phyloP scores from a whole-genome alignment of 2,797 vertebrate species.

The Myotis pilosus region DNA sequence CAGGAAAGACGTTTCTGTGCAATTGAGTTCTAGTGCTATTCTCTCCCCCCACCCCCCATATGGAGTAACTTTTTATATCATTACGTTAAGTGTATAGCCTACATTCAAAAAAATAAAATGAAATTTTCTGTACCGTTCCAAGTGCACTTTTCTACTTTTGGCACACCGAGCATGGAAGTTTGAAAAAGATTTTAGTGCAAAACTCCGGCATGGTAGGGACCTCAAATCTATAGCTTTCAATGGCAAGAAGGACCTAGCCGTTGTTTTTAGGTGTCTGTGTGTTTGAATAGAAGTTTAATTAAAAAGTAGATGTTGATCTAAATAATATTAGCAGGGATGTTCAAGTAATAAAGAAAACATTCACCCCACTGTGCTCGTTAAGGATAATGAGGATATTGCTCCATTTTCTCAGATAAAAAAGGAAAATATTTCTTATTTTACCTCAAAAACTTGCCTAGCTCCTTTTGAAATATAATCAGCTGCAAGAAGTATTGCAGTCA shows the following conservation, averaged over 20 bases:
- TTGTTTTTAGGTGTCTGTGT: background rate
- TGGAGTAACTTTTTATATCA: background rate
- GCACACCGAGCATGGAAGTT: background rate
- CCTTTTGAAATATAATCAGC: constrained; percentile 49
- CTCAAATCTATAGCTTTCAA: background rate
- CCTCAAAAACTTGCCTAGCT: constrained; percentile 18
- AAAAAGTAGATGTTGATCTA: background rate
- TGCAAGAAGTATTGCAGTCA: background rate
- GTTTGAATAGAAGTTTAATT: background rate
- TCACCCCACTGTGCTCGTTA: constrained; percentile 69
- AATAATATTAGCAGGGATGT: background rate
- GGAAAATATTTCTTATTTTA: constrained; percentile 46
- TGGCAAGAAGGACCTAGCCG: background rate
- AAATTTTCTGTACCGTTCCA: background rate
- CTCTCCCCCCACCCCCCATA: fast-evolving
- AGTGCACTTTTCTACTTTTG: background rate
- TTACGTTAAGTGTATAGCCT: background rate
- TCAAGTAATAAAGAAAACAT: background rate
- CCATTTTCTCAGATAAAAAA: constrained; percentile 42
- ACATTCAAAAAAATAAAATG: background rate
- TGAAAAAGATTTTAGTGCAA: background rate
- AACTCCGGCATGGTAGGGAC: background rate
- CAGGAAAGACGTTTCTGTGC: background rate
- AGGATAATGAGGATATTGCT: constrained; percentile 62
- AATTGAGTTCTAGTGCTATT: constrained; percentile 50